Evolutionary conservation across 2,113 vertebrate species (phyloP).

Genomic region (Centropristis striata): DNA sequence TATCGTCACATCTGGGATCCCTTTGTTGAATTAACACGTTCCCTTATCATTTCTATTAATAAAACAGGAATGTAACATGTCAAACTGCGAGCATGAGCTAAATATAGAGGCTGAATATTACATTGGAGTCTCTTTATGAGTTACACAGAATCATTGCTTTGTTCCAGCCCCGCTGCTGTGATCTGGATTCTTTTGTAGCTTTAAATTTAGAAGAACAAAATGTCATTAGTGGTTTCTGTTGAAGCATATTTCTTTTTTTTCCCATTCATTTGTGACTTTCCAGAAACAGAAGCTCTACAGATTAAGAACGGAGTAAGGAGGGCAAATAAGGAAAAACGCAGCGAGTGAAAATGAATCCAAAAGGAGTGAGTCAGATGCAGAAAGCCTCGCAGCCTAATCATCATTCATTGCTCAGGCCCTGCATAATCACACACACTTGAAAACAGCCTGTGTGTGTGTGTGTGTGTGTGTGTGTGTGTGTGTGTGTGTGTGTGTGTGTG

Average conservation of each 20-base stretch:
- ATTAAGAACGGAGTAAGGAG: not conserved
- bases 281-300: not conserved
- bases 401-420: constrained; percentile 8
- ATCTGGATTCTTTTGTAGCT: not conserved
- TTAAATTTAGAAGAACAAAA: not conserved
- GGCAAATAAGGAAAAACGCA: not conserved
- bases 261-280: not conserved
- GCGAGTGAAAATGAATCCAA: not conserved
- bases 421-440: constrained; percentile 13
- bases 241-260: not conserved
- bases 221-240: not conserved
- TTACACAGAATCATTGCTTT: not conserved
- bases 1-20: not conserved
- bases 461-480: constrained; percentile 4
- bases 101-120: not conserved
- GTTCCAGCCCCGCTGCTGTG: not conserved
- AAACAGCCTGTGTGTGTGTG: constrained; percentile 1
- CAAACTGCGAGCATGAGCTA: not conserved
- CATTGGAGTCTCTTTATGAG: not conserved
- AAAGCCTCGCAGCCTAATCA: constrained; percentile 15
- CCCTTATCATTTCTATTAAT: not conserved
- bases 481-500: not conserved
- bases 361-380: constrained; percentile 2
- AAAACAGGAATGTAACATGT: not conserved
- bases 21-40: not conserved